A percentile compares a stretch with the other conserved stretches of the same genome.
Conservation (phyloP, 1,140 invertebrate species). For the Drosophila watanabei region DNA sequence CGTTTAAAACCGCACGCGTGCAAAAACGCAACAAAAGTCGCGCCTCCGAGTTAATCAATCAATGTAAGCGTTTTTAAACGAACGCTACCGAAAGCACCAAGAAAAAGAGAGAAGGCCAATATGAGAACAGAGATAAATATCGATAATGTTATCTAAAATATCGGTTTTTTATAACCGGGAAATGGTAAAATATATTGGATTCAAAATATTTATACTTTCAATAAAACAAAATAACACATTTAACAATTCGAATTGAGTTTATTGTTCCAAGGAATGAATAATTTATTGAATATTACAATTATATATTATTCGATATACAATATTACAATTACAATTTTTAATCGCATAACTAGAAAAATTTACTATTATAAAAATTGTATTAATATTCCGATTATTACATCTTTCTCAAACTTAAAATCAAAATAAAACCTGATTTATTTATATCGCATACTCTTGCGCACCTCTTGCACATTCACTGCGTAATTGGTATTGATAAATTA, state of each 20-base stretch:
- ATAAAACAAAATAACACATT: too few relatives aligned
- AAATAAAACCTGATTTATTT: not conserved
- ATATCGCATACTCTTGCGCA: not conserved
- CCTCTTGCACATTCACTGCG: slow-evolving; percentile 22
- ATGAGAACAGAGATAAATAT: not conserved
- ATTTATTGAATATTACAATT: too few relatives aligned
- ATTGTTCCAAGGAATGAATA: too few relatives aligned
- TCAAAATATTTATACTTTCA: not conserved
- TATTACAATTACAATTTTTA: too few relatives aligned
- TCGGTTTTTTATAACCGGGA: not conserved
- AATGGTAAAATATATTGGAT: not conserved
- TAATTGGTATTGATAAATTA: slow-evolving; percentile 79
- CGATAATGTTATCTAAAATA: not conserved
- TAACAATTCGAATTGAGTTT: too few relatives aligned
- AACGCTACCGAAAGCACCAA: not conserved
- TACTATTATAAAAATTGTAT: not conserved
- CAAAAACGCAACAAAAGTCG: slow-evolving; percentile 74
- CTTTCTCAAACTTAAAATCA: too few relatives aligned
- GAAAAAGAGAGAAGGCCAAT: not conserved
- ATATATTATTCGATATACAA: too few relatives aligned
- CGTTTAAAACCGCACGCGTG: slow-evolving; percentile 62
- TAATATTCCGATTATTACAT: too few relatives aligned
- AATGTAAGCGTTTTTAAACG: slow-evolving; percentile 77
- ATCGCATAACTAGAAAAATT: too few relatives aligned
- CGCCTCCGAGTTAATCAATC: slow-evolving; percentile 78